These are phyloP conservation scores for Anas capensis DNA, from an alignment of 2,797 vertebrate genomes.

Conservation along the genomic window DNA sequence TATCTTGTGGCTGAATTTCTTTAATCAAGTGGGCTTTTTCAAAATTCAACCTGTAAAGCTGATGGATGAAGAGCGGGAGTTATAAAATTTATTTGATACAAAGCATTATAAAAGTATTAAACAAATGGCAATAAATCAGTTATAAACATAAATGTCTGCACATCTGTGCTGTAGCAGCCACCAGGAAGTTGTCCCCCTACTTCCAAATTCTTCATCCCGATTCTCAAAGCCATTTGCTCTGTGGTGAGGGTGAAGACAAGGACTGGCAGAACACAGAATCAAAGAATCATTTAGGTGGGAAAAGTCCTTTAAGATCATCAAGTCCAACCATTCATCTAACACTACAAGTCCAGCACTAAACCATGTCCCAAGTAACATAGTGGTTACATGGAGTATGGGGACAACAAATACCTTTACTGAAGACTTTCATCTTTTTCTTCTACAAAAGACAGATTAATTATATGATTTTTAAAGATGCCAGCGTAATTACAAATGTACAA, in stretches of 20 bases:
- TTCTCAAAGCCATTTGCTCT: not conserved
- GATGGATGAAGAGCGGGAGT: not conserved
- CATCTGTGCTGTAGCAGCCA: not conserved
- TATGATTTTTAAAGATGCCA: not conserved
- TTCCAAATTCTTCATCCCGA: not conserved
- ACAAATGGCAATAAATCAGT: not conserved
- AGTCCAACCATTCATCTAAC: not conserved
- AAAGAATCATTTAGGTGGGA: not conserved
- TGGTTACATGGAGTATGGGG: not conserved
- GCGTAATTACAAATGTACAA: not conserved
- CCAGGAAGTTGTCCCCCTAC: not conserved
- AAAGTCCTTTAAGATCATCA: not conserved
- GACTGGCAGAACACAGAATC: not conserved
- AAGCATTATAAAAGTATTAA: not conserved
- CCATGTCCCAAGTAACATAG: not conserved
- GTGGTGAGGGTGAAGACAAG: not conserved
- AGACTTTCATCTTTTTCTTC: not conserved
- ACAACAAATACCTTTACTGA: not conserved
- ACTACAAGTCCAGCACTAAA: not conserved
- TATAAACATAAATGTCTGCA: not conserved
- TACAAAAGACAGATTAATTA: not conserved
- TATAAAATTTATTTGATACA: not conserved
- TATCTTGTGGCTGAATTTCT: not conserved
- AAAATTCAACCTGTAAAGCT: not conserved
- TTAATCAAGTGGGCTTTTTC: not conserved